Base-by-base conservation (phyloP, 2,888 invertebrate genomes). In the Dysmachus trigonus region DNA sequence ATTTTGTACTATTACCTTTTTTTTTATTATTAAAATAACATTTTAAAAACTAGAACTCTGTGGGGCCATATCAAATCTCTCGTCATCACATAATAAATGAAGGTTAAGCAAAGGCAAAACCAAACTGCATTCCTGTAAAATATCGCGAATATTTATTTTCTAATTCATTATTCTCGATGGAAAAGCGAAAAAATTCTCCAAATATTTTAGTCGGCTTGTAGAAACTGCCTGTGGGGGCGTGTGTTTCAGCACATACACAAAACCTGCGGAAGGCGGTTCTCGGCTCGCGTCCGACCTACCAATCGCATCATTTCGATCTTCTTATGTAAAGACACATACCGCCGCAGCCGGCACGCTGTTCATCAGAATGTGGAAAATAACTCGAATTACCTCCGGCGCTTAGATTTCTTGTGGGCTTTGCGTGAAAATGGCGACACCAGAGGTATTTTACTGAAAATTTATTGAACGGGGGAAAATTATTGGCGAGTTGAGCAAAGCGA, bases 351-450 rank as follows among this genome's bases (percentile, higher is more conserved):
- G 35, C 82, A 33, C 15, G 62, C n/a, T 33, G 27, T 22, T 27
- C 82, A 38, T 62, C 82, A 71, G 82, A 62, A 82, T 82, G 82
- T 82, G 53, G 53, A 82, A 62, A 79, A 79, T 38, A 79, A 51
- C 53, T 82, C 35, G 82, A 62, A 71, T 62, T 62, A 71, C 53
- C 82, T 79, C 51, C 30, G 82, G 71, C 53, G 82, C 82, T 82
- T 82, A 33, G 33, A 33, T 71, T 82, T 62, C 33, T 33, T 62
- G 82, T 71, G 82, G 62, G 82, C 18, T 82, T 35, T 82, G 62
- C 82, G 82, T 82, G 82, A 82, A 82, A 82, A 82, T 82, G 82
- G 82, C 82, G 82, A 71, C 82, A 71, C 62, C 62, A 31, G 31
- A 22, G 71, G 15, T 22, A 62, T 82, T 62, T 18, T 10, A 10